phyloP scores from a whole-genome alignment of 1,140 invertebrate species.

The Zaprionus gabonicus region DNA sequence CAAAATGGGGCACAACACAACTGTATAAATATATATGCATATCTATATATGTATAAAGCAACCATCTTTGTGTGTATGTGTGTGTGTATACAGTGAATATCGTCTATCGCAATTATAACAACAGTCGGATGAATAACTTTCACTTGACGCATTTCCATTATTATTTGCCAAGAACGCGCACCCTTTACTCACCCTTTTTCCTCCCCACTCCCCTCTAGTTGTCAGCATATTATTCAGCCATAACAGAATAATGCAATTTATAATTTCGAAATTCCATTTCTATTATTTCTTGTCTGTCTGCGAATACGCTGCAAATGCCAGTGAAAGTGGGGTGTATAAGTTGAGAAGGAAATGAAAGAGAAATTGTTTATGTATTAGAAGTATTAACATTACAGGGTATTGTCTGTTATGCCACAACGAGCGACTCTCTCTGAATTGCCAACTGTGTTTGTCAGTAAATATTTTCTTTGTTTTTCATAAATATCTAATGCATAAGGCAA shows the following conservation, averaged over 20 bases:
- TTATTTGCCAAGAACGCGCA: neutral
- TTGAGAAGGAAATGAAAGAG: neutral
- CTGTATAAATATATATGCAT: neutral
- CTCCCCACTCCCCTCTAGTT: neutral
- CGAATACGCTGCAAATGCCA: conserved; percentile 25
- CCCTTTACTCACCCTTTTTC: neutral
- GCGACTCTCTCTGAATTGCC: conserved; percentile 14
- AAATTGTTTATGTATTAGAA: no score
- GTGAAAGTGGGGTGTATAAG: conserved; percentile 23
- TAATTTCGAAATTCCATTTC: conserved; percentile 61
- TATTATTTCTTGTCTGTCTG: conserved; percentile 54
- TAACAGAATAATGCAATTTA: conserved; percentile 57
- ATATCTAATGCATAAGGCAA: conserved; percentile 62
- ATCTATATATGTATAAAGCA: no score
- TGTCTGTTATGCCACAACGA: neutral
- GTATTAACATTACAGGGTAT: conserved; percentile 29
- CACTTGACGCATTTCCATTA: conserved; percentile 39
- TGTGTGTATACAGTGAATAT: neutral
- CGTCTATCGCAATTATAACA: conserved; percentile 27
- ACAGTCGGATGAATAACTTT: conserved; percentile 31
- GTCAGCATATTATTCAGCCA: conserved; percentile 37
- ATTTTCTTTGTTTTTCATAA: conserved; percentile 59
- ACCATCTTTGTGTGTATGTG: neutral
- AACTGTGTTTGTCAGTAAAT: conserved; percentile 61
- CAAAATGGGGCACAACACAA: neutral